phyloP scores from a whole-genome alignment of 2,797 vertebrate genomes.

The Ptychadena robeensis region DNA sequence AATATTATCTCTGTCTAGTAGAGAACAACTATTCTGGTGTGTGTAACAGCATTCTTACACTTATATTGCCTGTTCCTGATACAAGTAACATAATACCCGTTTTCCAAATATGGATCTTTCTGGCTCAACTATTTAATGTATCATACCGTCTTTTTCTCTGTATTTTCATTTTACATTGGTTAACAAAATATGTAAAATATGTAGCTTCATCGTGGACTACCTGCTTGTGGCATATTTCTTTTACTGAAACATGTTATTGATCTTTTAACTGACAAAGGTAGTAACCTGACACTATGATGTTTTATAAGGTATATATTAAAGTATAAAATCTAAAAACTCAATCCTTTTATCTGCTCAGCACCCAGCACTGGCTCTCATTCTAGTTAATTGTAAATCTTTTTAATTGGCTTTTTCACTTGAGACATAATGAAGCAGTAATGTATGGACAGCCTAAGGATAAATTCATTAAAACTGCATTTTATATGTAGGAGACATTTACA shows the following conservation, averaged over 20 bases:
- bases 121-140: conserved; percentile 6
- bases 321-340: conserved; percentile 25
- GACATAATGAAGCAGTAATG: conserved; percentile 40
- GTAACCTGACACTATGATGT: neutral
- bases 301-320: conserved; percentile 14
- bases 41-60: conserved; percentile 19
- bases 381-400: conserved; percentile 14
- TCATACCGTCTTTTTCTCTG: conserved; percentile 22
- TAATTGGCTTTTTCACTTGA: conserved; percentile 16
- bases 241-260: conserved; percentile 15
- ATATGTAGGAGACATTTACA: neutral
- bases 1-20: conserved; percentile 26
- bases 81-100: neutral
- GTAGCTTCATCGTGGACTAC: conserved; percentile 15
- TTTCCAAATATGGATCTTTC: conserved; percentile 7
- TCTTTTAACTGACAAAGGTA: conserved; percentile 53
- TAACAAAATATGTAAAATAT: neutral
- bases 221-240: conserved; percentile 36
- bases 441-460: neutral
- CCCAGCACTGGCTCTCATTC: conserved; percentile 30
- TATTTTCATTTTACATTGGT: conserved; percentile 22
- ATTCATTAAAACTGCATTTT: neutral
- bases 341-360: conserved; percentile 25
- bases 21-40: neutral
- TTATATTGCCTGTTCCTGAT: conserved; percentile 5